Evolutionary conservation across 2,888 invertebrate species (phyloP).

Genomic region (Emmelina monodactyla): DNA sequence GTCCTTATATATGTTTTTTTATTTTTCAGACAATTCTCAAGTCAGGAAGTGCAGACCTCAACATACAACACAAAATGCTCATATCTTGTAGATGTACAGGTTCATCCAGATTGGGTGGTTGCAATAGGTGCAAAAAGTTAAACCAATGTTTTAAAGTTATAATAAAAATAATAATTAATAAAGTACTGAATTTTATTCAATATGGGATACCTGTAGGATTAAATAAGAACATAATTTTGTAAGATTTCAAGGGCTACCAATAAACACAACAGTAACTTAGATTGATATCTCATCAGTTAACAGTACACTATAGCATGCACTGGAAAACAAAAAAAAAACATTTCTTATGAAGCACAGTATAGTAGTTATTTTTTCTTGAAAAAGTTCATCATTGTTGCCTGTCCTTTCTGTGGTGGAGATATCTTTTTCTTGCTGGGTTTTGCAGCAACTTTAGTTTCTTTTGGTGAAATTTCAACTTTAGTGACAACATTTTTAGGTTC

Average conservation of each 20-base stretch:
- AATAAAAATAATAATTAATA: background rate
- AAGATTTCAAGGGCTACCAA: slow-evolving; percentile 1
- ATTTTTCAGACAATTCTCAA: slow-evolving; percentile 41
- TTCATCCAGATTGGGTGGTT: slow-evolving; percentile 57
- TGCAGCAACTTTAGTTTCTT: slow-evolving; percentile 19
- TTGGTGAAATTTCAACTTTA: slow-evolving; percentile 21
- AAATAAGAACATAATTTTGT: background rate
- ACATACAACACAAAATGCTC: slow-evolving; percentile 58
- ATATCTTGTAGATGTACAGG: slow-evolving; percentile 56
- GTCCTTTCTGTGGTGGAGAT: slow-evolving; percentile 48
- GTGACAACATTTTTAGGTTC: slow-evolving; percentile 19
- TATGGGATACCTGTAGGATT: background rate
- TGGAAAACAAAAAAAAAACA: background rate
- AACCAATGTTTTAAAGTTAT: slow-evolving; percentile 8
- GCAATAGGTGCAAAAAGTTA: slow-evolving; percentile 56
- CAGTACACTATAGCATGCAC: background rate
- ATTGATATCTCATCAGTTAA: too few relatives aligned
- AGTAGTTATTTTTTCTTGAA: slow-evolving; percentile 34
- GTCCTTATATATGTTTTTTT: too few relatives aligned
- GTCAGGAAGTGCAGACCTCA: slow-evolving; percentile 45
- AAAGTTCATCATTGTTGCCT: slow-evolving; percentile 44
- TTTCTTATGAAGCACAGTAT: background rate
- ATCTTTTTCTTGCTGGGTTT: slow-evolving; percentile 39
- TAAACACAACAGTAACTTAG: background rate
- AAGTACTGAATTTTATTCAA: background rate